Conservation (phyloP, 2,888 invertebrate species). For the Melieria picta region DNA sequence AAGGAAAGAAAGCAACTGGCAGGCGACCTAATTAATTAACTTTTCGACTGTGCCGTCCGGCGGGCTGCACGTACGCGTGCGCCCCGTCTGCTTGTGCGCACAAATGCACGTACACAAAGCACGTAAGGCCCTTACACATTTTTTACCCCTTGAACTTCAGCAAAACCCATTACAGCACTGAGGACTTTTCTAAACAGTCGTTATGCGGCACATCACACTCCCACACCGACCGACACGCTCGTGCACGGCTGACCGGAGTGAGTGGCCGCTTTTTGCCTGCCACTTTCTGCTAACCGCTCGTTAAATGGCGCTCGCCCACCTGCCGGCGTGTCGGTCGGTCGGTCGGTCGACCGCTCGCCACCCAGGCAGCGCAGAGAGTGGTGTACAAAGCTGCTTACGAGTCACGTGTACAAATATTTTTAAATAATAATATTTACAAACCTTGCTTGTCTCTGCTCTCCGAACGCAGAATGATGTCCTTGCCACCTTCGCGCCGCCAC, state of each 20-base stretch:
- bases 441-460: constrained; percentile 80
- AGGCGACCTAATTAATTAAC: constrained; percentile 25
- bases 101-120: too few species aligned
- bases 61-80: too few species aligned
- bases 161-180: background rate
- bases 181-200: constrained; percentile 18
- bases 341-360: too few species aligned
- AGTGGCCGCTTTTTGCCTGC: too few species aligned
- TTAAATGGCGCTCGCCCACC: too few species aligned
- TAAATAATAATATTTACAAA: constrained; percentile 57
- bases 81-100: background rate
- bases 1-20: background rate
- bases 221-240: too few species aligned
- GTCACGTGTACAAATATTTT: too few species aligned
- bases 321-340: too few species aligned
- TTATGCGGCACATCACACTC: constrained; percentile 21
- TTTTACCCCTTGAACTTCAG: constrained; percentile 18
- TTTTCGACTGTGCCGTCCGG: constrained; percentile 12
- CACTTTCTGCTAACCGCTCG: too few species aligned
- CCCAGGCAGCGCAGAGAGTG: too few species aligned
- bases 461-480: constrained; percentile 79
- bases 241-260: too few species aligned
- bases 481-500: constrained; percentile 84
- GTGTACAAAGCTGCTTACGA: too few species aligned
- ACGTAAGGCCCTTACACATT: background rate